Percentiles rank a stretch among this genome's conserved stretches.
Evolutionary conservation across 1,140 invertebrate species (phyloP).

Genomic region (Drosophila willistoni): DNA sequence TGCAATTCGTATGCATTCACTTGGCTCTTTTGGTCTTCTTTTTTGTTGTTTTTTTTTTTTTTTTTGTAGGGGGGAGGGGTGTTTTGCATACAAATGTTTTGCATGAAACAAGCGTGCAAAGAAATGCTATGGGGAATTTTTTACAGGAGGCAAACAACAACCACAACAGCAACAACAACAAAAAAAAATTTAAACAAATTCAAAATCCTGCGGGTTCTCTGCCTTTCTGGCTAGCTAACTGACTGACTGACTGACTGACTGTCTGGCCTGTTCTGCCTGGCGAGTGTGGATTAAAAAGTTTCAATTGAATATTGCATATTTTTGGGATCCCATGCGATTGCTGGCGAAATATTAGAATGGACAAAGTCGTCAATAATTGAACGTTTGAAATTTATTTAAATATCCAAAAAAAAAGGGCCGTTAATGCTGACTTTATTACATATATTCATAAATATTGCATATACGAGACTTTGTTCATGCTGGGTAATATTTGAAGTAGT

Average conservation of each 20-base stretch:
- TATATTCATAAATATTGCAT: neutral
- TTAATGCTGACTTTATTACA: neutral
- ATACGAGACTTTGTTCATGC: neutral
- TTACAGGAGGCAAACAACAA: slow-evolving; percentile 61
- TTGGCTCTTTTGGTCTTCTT: slow-evolving; percentile 42
- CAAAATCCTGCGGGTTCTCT: slow-evolving; percentile 10
- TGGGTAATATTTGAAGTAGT: neutral
- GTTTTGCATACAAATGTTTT: slow-evolving; percentile 37
- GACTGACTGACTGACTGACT: neutral
- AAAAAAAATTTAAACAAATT: slow-evolving; percentile 72
- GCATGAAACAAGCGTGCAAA: slow-evolving; percentile 7
- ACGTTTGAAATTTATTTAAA: neutral
- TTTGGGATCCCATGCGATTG: neutral
- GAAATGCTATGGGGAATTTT: slow-evolving; percentile 51
- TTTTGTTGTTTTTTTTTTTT: slow-evolving; percentile 13
- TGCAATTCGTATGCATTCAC: slow-evolving; percentile 70
- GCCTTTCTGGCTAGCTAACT: slow-evolving; percentile 1
- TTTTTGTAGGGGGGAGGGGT: too few relatives aligned
- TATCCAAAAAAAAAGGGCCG: too few relatives aligned
- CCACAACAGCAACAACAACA: slow-evolving; percentile 6
- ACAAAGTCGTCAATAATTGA: neutral
- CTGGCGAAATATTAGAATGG: neutral
- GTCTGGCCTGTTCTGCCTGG: neutral
- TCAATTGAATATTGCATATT: slow-evolving; percentile 6
- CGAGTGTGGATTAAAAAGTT: slow-evolving; percentile 56